A percentile compares a stretch with the other conserved stretches of the same genome.
phyloP scores from a whole-genome alignment of 2,888 invertebrate genomes.

The Aspidiotus rigidus region DNA sequence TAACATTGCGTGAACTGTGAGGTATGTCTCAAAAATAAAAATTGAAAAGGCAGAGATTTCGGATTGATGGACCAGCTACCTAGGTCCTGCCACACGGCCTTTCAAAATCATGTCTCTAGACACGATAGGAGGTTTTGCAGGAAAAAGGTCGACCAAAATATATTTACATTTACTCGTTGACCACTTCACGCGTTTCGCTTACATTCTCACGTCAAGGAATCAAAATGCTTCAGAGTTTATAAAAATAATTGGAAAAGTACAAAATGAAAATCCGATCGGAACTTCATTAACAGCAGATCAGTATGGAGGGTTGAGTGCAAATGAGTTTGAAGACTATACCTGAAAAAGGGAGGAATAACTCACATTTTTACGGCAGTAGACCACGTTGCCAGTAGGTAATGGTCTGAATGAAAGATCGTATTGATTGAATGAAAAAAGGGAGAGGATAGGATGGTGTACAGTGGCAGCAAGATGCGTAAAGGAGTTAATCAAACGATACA shows the following conservation, averaged over 20 bases:
- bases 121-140: constrained; percentile 40
- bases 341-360: not conserved
- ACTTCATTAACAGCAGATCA: constrained; percentile 1
- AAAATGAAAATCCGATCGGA: no score
- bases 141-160: constrained; percentile 39
- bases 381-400: not conserved
- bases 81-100: constrained; percentile 39
- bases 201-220: constrained; percentile 38
- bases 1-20: constrained; percentile 32
- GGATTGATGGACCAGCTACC: constrained; percentile 38
- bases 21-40: constrained; percentile 40
- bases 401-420: not conserved
- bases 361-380: constrained; percentile 7
- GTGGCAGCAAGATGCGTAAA: constrained; percentile 35
- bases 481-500: constrained; percentile 33
- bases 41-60: constrained; percentile 37
- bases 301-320: not conserved
- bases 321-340: not conserved
- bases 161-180: constrained; percentile 40
- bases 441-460: constrained; percentile 35
- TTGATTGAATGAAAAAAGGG: not conserved
- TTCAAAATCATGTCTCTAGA: constrained; percentile 40
- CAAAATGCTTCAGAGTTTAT: constrained; percentile 39
- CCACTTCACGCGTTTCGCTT: constrained; percentile 39
- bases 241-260: constrained; percentile 36